Base-by-base conservation (phyloP, 2,113 vertebrate genomes). In the Siphamia tubifer region DNA sequence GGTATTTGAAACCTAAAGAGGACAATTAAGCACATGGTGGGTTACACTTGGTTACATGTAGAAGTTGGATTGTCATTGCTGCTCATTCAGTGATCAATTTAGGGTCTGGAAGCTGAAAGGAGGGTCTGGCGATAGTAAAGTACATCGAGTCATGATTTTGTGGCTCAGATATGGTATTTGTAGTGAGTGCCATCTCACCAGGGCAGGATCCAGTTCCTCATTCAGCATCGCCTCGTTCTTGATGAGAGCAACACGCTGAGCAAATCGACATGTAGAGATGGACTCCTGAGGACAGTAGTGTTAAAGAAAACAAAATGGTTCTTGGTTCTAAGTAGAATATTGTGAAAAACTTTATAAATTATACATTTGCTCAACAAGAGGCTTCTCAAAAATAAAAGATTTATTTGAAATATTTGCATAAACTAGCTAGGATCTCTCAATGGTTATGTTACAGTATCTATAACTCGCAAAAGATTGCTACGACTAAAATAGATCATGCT, bases 231-330 rank as follows among this genome's bases (percentile, higher is more conserved):
- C 96, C 86, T 99, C 95, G 13, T 99, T 99, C 85, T 94, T 98
- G 78, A 99, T 98, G 40, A 97, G 90, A 20, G 95, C 95, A 77
- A 99, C 97, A 60, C 97, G 88, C 35, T 98, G 96, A 54, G 98
- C 95, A 82, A 99, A 99, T 78, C 96, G 95, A 68, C 96, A 99
- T 0, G 96, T 98, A 8, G 96, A 96, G 83, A 99, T 96, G 38
- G 96, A 98, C 71, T 99, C 97, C 97, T 99, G 62, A 8, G 17
- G 34, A 73, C 8, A 53, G 27, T 0, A 57, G 2, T 30, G n/a
- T 57, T 12, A 15, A n/a, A 2, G 40, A 51, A 25, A 48, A 30
- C 28, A 30, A 30, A 30, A 30, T 30, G 6, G 10, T 30, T 7
- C 6, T 30, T 30, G 10, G 28, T 30, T 3, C 8, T 30, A 4